Evolutionary conservation across 1,140 invertebrate genomes (phyloP), one percentile per base, ranked within the genome.

Genomic region (Hyposmocoma kahamanoa): DNA sequence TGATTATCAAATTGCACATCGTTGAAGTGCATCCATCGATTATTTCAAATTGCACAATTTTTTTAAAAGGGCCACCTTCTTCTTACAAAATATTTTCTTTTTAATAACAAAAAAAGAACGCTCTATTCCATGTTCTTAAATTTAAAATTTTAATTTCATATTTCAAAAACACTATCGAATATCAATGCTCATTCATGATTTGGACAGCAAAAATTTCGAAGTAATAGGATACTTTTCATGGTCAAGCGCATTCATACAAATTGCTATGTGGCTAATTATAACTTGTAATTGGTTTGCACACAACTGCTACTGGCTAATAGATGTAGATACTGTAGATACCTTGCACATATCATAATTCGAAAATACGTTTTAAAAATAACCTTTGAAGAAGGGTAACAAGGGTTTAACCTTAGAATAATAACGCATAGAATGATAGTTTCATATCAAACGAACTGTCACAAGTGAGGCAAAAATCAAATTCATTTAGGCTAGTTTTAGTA

Each of bases 1-100:
- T 74, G 68, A 71, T 72, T 81, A 77, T 84, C 78, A 77, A 78
- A 80, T 84, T 84, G 78, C 80, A 79, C 65, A 72, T 67, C 59
- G 51, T 52, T 64, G 56, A 66, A 60, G 51, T 62, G 45, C 47
- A 64, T 64, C 67, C 72, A 74, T 70, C 73, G 73, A 72, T 72
- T 71, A 47, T 43, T 57, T 52, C 5, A 20, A 21, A 3, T 21
- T 41, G 20, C 19, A n/a, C n/a, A n/a, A n/a, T n/a, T n/a, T n/a
- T n/a, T n/a, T n/a, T n/a, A n/a, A n/a, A n/a, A n/a, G n/a, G n/a
- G n/a, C n/a, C n/a, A n/a, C n/a, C n/a, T n/a, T n/a, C n/a, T n/a
- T n/a, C n/a, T n/a, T n/a, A n/a, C n/a, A n/a, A n/a, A n/a, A n/a
- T n/a, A n/a, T n/a, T n/a, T n/a, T n/a, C n/a, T n/a, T 28, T 28